Conservation (phyloP, 1,140 invertebrate genomes). For the Papilio aristodemus region DNA sequence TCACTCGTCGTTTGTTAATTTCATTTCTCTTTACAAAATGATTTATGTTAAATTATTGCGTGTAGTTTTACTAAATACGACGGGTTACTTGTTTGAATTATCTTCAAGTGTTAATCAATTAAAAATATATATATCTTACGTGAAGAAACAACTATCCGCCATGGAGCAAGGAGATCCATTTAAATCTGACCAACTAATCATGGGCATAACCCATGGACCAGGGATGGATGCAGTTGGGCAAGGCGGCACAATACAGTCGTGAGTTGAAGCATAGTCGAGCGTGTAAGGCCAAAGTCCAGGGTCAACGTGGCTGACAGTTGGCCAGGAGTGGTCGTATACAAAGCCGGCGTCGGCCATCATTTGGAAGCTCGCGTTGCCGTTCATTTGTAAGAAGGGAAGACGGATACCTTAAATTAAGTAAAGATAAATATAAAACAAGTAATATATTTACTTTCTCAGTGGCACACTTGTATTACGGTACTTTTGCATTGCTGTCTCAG, state of each 20-base stretch:
- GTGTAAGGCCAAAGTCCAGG: conserved; percentile 87
- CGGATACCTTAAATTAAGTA: conserved; percentile 78
- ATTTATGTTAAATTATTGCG: too few species aligned
- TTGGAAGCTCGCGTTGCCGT: conserved; percentile 82
- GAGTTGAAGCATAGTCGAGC: conserved; percentile 82
- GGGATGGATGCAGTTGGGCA: conserved; percentile 84
- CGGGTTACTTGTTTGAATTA: too few species aligned
- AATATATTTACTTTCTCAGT: too few species aligned
- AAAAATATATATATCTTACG: conserved; percentile 58
- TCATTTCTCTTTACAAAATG: too few species aligned
- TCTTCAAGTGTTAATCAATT: too few species aligned
- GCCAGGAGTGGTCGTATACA: conserved; percentile 84
- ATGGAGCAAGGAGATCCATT: conserved; percentile 81
- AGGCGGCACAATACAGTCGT: conserved; percentile 84
- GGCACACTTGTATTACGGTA: too few species aligned
- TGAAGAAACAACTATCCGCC: conserved; percentile 82
- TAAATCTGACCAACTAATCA: conserved; percentile 82
- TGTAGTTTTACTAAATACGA: too few species aligned
- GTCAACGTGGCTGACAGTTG: conserved; percentile 78
- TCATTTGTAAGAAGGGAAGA: conserved; percentile 85
- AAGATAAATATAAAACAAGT: background rate
- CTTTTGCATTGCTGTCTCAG: too few species aligned
- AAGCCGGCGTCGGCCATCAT: conserved; percentile 77
- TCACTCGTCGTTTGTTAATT: too few species aligned
- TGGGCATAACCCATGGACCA: conserved; percentile 84